Percentiles rank a stretch among this genome's conserved stretches.
phyloP scores from a whole-genome alignment of 2,888 invertebrate genomes.

The Sinelater perroti region DNA sequence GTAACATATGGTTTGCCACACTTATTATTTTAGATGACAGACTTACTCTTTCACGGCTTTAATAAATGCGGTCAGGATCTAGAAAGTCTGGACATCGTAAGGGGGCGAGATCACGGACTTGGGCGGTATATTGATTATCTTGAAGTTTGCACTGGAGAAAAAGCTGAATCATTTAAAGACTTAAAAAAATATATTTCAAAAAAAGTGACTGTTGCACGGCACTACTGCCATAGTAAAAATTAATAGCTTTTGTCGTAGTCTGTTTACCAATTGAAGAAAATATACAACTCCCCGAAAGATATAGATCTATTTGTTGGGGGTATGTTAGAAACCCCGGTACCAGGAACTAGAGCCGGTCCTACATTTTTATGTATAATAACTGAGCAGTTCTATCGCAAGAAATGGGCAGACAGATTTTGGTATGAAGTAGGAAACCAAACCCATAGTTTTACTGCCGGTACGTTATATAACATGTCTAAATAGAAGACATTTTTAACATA shows the following conservation, averaged over 20 bases:
- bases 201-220: constrained; percentile 9
- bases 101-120: constrained; percentile 76
- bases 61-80: constrained; percentile 74
- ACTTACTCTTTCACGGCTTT: constrained; percentile 75
- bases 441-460: constrained; percentile 64
- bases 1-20: not conserved
- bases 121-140: constrained; percentile 76
- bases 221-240: too few relatives aligned
- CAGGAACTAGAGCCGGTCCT: constrained; percentile 72
- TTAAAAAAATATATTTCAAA: constrained; percentile 69
- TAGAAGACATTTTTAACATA: too few relatives aligned
- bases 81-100: constrained; percentile 75
- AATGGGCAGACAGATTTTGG: constrained; percentile 77
- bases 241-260: constrained; percentile 54
- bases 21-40: constrained; percentile 66
- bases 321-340: constrained; percentile 69
- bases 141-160: constrained; percentile 70
- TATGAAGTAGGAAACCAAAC: constrained; percentile 68
- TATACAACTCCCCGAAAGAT: constrained; percentile 73
- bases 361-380: constrained; percentile 79
- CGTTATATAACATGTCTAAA: too few relatives aligned
- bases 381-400: constrained; percentile 73
- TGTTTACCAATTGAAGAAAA: constrained; percentile 61
- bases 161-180: constrained; percentile 56
- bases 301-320: constrained; percentile 81